A percentile compares a stretch with the other conserved stretches of the same genome.
phyloP scores from a whole-genome alignment of 23 tunicate species.

The Oikopleura vanhoeffeni region DNA sequence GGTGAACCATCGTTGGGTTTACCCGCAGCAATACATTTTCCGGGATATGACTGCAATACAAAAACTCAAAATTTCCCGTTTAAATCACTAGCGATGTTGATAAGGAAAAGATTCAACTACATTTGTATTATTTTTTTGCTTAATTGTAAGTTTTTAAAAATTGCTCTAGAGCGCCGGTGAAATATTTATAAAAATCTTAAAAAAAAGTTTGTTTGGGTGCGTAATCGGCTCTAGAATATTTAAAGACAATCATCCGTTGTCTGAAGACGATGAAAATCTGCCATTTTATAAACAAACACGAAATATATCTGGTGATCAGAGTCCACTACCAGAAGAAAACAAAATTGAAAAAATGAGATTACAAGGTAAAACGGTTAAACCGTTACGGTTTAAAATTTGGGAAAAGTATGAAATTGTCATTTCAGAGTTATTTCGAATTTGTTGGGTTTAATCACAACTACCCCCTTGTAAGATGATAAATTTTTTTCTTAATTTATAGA shows the following conservation, averaged over 20 bases:
- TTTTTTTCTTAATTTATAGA: too few relatives aligned
- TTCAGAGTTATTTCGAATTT: too few relatives aligned
- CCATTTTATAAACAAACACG: not conserved
- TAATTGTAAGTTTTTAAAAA: not conserved
- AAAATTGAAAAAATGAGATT: not conserved
- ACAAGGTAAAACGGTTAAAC: too few relatives aligned
- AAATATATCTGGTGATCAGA: not conserved
- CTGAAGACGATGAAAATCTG: not conserved
- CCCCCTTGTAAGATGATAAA: too few relatives aligned
- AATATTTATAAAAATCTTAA: not conserved
- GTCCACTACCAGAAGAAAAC: not conserved
- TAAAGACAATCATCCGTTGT: not conserved
- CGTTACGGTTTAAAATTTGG: too few relatives aligned
- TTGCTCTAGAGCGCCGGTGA: too few relatives aligned
- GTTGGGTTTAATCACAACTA: too few relatives aligned
- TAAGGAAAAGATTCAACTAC: not conserved
- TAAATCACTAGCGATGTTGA: not conserved
- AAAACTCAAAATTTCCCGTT: constrained; percentile 12
- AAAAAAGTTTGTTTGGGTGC: not conserved
- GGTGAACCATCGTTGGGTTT: not conserved
- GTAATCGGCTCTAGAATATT: not conserved
- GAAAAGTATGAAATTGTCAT: too few relatives aligned
- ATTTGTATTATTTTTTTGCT: not conserved
- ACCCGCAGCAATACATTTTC: not conserved
- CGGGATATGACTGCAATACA: not conserved